Evolutionary conservation across 2,797 vertebrate genomes (phyloP), one percentile per base, ranked within the genome.

Genomic region (Pangasius macronema): DNA sequence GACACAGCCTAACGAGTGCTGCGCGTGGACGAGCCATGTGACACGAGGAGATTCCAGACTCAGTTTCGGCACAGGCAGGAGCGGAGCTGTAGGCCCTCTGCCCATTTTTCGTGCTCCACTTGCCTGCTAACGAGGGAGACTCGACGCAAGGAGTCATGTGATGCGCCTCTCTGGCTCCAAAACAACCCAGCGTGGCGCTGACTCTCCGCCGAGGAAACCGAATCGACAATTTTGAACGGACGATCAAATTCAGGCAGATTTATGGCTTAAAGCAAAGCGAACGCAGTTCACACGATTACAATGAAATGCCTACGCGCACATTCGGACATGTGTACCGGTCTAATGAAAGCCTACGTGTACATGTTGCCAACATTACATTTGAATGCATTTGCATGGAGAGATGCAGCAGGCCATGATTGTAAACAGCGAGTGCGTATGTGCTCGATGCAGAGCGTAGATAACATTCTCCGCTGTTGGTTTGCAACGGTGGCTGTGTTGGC

Each of bases 21-120:
- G 14, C 13, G 59, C 57, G 20, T 51, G 61, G 16, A n/a, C 18
- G n/a, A 84, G 63, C 36, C 30, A 72, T 2, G 75, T 53, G 72
- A 72, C 68, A 30, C 27, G 22, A 70, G 57, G 84, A 81, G 86
- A 77, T 76, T 87, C 87, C 87, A 68, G 72, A 68, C 75, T 86
- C 73, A 53, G 83, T 63, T 59, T 36, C 61, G 65, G 77, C 67
- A 82, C 68, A 51, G 65, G 83, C 55, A 9, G 33, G 70, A 79
- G 53, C 46, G 3, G 55, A 65, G 57, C 59, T 42, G 61, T 51
- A 63, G 87, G 87, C 73, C 75, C 11, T 30, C 70, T 36, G 87
- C 76, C 85, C 61, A 72, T 63, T 82, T 87, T 85, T 79, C 57
- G 33, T 72, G 79, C 85, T 88, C 87, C 79, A 85, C 53, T 85